Evolutionary conservation across 2,888 invertebrate genomes (phyloP).

Genomic region (Cerceris ruficornis): DNA sequence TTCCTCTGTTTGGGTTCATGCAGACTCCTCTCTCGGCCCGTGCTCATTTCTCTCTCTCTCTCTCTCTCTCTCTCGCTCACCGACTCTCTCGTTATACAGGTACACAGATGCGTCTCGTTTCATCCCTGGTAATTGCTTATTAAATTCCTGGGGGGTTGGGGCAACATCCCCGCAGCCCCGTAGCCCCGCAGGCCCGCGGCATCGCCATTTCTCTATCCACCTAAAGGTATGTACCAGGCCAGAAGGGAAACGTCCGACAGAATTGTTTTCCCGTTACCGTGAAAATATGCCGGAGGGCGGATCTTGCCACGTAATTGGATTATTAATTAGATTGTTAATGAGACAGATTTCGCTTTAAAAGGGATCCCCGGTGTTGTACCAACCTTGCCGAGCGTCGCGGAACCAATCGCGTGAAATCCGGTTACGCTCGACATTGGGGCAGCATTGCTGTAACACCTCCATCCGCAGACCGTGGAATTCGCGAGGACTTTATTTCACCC

Average conservation of each 20-base stretch:
- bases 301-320: constrained; percentile 79
- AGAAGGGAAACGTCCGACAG: constrained; percentile 66
- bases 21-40: constrained; percentile 22
- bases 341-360: constrained; percentile 75
- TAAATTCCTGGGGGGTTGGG: constrained; percentile 74
- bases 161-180: constrained; percentile 44
- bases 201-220: constrained; percentile 60
- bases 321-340: constrained; percentile 81
- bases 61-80: constrained; percentile 22
- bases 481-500: not conserved
- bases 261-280: constrained; percentile 79
- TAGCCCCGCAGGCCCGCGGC: constrained; percentile 12
- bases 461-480: not conserved
- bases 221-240: constrained; percentile 57
- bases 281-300: constrained; percentile 74
- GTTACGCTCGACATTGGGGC: not conserved
- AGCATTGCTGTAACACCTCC: not conserved
- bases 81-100: constrained; percentile 68
- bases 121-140: constrained; percentile 79
- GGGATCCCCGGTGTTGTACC: constrained; percentile 32
- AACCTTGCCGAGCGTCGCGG: constrained; percentile 4
- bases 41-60: constrained; percentile 5
- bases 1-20: constrained; percentile 51
- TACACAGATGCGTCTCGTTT: constrained; percentile 78
- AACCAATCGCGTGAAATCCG: constrained; percentile 40